Percentiles rank a stretch among this genome's conserved stretches.
These are phyloP conservation scores for Cryptoprocta ferox DNA, from an alignment of 2,797 vertebrate species.

Conservation along the genomic window DNA sequence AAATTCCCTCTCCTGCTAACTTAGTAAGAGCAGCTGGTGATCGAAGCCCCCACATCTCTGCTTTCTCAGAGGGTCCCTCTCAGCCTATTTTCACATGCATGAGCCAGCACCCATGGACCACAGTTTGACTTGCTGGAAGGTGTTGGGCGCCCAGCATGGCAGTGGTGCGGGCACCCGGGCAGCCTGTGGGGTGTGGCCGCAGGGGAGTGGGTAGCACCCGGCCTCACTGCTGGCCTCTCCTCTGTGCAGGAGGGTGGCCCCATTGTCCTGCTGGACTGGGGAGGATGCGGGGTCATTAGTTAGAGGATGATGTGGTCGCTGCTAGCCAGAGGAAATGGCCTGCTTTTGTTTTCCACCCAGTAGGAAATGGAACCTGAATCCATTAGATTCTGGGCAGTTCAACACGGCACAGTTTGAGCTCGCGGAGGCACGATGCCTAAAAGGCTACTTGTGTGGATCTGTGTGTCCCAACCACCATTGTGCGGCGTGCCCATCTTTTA, in stretches of 20 bases:
- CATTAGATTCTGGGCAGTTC: conserved; percentile 75
- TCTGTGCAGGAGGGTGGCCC: conserved; percentile 34
- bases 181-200: background rate
- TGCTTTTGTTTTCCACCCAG: conserved; percentile 78
- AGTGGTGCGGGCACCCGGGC: background rate
- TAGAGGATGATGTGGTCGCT: conserved; percentile 62
- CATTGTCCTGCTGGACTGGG: conserved; percentile 67
- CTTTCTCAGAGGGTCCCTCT: background rate
- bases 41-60: background rate
- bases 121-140: background rate
- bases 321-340: conserved; percentile 74
- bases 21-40: conserved; percentile 7
- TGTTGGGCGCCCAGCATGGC: background rate
- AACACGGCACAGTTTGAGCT: conserved; percentile 62
- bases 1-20: conserved; percentile 25
- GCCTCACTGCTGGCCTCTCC: background rate
- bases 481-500: conserved; percentile 63
- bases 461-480: conserved; percentile 43
- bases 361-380: conserved; percentile 76
- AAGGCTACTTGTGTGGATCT: conserved; percentile 65
- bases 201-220: background rate
- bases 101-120: background rate
- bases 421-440: conserved; percentile 38
- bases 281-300: conserved; percentile 67
- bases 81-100: background rate